phyloP scores from a whole-genome alignment of 1,140 invertebrate species.

The Drosophila trapezifrons region DNA sequence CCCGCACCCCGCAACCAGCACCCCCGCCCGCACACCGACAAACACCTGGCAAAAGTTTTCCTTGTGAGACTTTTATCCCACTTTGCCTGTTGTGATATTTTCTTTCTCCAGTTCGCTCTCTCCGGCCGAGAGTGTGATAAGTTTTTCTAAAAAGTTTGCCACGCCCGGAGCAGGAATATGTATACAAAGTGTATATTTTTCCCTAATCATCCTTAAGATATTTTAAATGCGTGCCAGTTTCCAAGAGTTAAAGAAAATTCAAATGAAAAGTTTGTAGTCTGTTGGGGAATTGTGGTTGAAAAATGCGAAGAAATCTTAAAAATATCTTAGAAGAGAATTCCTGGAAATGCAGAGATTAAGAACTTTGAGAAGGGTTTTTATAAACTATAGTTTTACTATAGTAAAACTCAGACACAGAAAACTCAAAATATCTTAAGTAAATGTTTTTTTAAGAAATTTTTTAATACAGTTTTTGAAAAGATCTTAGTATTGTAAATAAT shows the following conservation, averaged over 20 bases:
- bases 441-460: no score
- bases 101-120: constrained; percentile 29
- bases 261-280: background rate
- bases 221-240: constrained; percentile 21
- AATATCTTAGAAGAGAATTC: background rate
- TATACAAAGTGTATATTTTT: constrained; percentile 20
- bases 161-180: constrained; percentile 15
- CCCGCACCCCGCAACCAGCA: background rate
- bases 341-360: background rate
- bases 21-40: constrained; percentile 7
- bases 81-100: constrained; percentile 46
- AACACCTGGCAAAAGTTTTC: constrained; percentile 51
- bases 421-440: no score
- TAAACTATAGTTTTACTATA: no score
- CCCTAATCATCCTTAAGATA: constrained; percentile 31
- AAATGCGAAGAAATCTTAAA: background rate
- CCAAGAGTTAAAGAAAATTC: constrained; percentile 10
- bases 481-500: no score
- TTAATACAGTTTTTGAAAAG: no score
- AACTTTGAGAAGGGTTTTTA: background rate
- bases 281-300: background rate
- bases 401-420: no score
- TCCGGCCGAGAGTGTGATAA: constrained; percentile 34
- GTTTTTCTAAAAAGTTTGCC: constrained; percentile 42
- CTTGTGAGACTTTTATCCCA: constrained; percentile 49